Evolutionary conservation across 2,113 vertebrate species (phyloP).

Genomic region (Rhea americana): DNA sequence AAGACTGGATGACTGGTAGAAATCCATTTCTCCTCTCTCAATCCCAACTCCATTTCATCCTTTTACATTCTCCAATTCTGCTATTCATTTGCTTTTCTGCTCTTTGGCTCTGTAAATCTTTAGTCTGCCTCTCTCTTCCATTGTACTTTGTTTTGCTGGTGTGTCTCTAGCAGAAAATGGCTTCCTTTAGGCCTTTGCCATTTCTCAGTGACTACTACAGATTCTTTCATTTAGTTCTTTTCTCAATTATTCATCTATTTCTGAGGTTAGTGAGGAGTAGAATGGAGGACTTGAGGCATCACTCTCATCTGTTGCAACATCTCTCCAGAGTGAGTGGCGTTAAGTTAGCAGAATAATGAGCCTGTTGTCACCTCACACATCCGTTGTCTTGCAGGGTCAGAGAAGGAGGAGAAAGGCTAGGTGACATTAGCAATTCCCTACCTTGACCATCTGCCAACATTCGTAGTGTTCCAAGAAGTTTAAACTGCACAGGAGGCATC

Average conservation of each 20-base stretch:
- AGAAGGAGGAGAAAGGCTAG: fast-evolving
- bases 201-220: neutral
- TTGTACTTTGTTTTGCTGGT: neutral
- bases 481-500: constrained; percentile 87
- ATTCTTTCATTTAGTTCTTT: neutral
- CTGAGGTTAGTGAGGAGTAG: neutral
- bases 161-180: neutral
- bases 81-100: neutral
- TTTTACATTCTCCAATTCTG: neutral
- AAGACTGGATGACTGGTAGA: neutral
- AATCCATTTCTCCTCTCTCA: neutral
- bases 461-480: constrained; percentile 84
- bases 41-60: neutral
- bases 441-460: constrained; percentile 89
- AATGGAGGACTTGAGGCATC: neutral
- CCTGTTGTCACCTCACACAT: neutral
- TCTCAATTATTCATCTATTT: neutral
- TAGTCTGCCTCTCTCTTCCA: neutral
- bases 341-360: neutral
- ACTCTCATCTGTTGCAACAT: neutral
- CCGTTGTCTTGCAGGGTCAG: fast-evolving
- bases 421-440: constrained; percentile 18
- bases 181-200: neutral
- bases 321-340: neutral
- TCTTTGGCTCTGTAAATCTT: neutral